Percentiles rank a stretch among this genome's conserved stretches.
These are phyloP conservation scores for Nannospalax galili DNA, from an alignment of 2,113 vertebrate genomes.

Conservation along the genomic window DNA sequence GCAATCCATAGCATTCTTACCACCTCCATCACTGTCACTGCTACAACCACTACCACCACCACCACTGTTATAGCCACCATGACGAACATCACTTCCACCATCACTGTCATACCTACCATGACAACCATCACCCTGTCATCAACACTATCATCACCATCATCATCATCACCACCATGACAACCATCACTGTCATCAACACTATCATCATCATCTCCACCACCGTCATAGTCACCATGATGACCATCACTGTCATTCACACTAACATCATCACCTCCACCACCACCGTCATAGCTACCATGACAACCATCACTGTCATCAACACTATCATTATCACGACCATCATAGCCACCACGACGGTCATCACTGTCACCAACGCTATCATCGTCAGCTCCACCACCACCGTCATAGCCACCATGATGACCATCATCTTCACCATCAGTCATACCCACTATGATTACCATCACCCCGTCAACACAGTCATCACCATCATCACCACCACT, in stretches of 20 bases:
- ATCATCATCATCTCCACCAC: no score
- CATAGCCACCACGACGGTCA: no score
- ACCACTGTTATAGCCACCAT: fast-evolving
- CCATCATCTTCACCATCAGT: no score
- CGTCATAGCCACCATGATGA: no score
- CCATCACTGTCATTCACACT: no score
- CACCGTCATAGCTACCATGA: no score
- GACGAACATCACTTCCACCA: not conserved
- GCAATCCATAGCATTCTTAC: not conserved
- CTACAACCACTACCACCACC: not conserved
- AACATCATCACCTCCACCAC: not conserved
- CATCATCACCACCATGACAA: not conserved
- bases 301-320: not conserved
- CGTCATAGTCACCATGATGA: no score
- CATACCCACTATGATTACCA: no score
- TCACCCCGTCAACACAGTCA: not conserved
- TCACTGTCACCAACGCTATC: no score
- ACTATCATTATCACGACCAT: not conserved
- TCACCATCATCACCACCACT: not conserved
- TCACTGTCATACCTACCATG: not conserved
- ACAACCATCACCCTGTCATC: no score
- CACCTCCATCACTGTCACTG: not conserved
- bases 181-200: fast-evolving
- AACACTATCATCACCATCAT: not conserved
- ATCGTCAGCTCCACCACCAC: no score